A percentile compares a stretch with the other conserved stretches of the same genome.
phyloP scores from a whole-genome alignment of 2,888 invertebrate genomes.

The Herminia tarsipennalis region DNA sequence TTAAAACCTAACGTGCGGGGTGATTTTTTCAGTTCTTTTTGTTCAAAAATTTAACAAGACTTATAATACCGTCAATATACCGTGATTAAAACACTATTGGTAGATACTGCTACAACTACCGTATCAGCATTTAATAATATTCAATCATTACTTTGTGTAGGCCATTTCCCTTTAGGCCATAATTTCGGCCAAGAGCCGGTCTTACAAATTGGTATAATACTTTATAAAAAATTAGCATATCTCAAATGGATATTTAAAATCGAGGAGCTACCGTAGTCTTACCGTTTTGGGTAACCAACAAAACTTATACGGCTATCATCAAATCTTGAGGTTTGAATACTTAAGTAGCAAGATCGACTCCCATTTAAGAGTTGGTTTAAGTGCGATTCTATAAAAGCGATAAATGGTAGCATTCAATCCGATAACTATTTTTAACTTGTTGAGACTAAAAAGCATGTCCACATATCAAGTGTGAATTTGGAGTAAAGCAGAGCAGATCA shows the following conservation, averaged over 20 bases:
- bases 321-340: constrained; percentile 27
- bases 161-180: background rate
- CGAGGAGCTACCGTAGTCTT: constrained; percentile 12
- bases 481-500: background rate
- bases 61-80: too few relatives aligned
- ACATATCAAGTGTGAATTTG: background rate
- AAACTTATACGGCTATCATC: constrained; percentile 24
- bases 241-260: constrained; percentile 11
- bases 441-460: too few relatives aligned
- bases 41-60: too few relatives aligned
- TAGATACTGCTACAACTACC: too few relatives aligned
- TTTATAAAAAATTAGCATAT: constrained; percentile 18
- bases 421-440: too few relatives aligned
- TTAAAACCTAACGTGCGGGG: too few relatives aligned
- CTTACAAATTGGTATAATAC: constrained; percentile 4
- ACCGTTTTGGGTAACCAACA: constrained; percentile 6
- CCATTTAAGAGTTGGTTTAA: too few relatives aligned
- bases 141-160: background rate
- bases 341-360: constrained; percentile 12
- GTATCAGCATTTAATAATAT: constrained; percentile 1
- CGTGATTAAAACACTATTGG: too few relatives aligned
- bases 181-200: background rate
- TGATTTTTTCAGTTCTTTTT: too few relatives aligned
- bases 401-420: too few relatives aligned
- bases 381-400: too few relatives aligned